Conservation (phyloP, 2,113 vertebrate genomes). For the Limnothrissa miodon region DNA sequence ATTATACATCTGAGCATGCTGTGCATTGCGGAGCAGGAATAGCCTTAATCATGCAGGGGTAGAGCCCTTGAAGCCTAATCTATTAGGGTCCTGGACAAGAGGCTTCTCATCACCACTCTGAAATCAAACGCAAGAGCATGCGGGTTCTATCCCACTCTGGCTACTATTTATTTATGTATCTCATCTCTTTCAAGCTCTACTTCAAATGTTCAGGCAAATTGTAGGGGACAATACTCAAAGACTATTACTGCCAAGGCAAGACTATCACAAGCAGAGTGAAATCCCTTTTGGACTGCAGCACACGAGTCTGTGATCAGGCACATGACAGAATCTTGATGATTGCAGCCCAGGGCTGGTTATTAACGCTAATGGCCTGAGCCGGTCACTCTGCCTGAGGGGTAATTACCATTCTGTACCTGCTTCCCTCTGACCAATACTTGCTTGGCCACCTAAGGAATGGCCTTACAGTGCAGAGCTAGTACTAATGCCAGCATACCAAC, state of each 20-base stretch:
- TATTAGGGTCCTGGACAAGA: background rate
- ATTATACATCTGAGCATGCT: constrained; percentile 20
- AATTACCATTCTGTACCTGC: background rate
- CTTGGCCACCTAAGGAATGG: background rate
- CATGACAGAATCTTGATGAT: constrained; percentile 29
- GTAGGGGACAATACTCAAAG: constrained; percentile 22
- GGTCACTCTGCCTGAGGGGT: background rate
- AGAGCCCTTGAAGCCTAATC: constrained; percentile 12
- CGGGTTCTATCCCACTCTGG: background rate
- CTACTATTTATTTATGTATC: constrained; percentile 18
- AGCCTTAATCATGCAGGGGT: constrained; percentile 19
- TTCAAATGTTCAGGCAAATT: constrained; percentile 28
- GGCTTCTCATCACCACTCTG: background rate
- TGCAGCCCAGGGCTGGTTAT: constrained; percentile 34
- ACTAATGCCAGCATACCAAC: too few relatives aligned
- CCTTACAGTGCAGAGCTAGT: too few relatives aligned
- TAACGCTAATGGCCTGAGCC: constrained; percentile 37
- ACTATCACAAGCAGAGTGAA: constrained; percentile 14
- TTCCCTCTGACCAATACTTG: background rate
- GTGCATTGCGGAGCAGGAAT: constrained; percentile 15
- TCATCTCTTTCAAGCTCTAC: constrained; percentile 17
- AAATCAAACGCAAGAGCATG: constrained; percentile 15
- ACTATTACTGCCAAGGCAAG: constrained; percentile 20
- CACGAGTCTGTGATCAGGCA: constrained; percentile 26
- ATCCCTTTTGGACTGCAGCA: constrained; percentile 23